Conservation (phyloP, 2,113 vertebrate species). For the Willisornis vidua region DNA sequence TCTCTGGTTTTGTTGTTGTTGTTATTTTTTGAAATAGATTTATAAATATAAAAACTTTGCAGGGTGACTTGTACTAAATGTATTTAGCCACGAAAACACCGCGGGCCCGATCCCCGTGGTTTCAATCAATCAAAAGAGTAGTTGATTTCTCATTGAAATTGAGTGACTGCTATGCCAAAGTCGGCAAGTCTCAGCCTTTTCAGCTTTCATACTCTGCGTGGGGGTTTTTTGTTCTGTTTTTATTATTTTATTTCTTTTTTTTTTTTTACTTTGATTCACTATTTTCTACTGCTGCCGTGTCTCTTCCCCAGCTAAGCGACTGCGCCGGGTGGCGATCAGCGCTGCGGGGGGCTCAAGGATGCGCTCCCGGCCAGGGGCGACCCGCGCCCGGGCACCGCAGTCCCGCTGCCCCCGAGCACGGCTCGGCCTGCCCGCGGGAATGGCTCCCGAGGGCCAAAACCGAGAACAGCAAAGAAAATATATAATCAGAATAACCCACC, state of each 20-base stretch:
- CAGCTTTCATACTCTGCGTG: neutral
- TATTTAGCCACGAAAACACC: neutral
- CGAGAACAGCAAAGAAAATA: neutral
- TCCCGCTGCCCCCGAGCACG: neutral
- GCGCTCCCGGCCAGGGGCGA: neutral
- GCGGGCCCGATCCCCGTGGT: neutral
- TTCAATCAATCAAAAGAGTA: neutral
- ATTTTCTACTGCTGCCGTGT: neutral
- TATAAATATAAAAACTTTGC: slow-evolving; percentile 8
- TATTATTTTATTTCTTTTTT: neutral
- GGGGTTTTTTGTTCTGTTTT: neutral
- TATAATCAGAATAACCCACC: neutral
- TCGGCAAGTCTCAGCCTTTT: neutral
- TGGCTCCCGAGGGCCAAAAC: neutral
- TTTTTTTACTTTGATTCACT: neutral
- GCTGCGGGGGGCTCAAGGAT: neutral
- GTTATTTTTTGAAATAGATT: neutral
- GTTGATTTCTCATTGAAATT: neutral
- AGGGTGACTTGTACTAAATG: neutral
- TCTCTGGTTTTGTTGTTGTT: slow-evolving; percentile 5
- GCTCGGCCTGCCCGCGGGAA: neutral
- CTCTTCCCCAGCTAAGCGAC: neutral
- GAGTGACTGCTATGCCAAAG: neutral
- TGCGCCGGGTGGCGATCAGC: neutral
- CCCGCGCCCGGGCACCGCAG: neutral